phyloP scores from a whole-genome alignment of 2,797 vertebrate species.

The Prunella strophiata region DNA sequence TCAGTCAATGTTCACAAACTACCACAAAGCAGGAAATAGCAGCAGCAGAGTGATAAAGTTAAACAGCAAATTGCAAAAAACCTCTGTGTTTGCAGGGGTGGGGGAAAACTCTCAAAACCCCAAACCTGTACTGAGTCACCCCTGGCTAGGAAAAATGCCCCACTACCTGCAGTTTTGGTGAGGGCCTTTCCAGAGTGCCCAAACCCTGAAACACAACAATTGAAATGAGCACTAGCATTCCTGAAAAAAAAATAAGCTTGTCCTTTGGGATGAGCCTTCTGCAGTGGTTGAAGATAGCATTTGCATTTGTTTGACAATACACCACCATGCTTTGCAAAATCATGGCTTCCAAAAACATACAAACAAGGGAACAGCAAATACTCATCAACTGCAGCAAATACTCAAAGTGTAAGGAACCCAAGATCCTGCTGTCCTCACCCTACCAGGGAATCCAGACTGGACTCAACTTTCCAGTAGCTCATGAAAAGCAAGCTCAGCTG shows the following conservation, averaged over 20 bases:
- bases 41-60: background rate
- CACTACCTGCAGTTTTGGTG: background rate
- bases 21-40: background rate
- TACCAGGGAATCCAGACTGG: background rate
- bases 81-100: fast-evolving
- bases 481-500: background rate
- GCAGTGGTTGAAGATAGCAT: background rate
- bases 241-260: background rate
- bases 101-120: background rate
- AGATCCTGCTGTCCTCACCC: background rate
- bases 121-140: background rate
- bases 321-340: background rate
- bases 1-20: background rate
- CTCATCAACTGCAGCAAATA: background rate
- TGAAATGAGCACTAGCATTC: background rate
- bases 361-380: background rate
- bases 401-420: background rate
- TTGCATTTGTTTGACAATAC: background rate
- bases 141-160: background rate
- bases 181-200: background rate
- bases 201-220: background rate
- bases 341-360: background rate
- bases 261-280: background rate
- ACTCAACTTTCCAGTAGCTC: background rate
- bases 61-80: background rate